Evolutionary conservation across 1,140 invertebrate genomes (phyloP).

Genomic region (Maconellicoccus hirsutus): DNA sequence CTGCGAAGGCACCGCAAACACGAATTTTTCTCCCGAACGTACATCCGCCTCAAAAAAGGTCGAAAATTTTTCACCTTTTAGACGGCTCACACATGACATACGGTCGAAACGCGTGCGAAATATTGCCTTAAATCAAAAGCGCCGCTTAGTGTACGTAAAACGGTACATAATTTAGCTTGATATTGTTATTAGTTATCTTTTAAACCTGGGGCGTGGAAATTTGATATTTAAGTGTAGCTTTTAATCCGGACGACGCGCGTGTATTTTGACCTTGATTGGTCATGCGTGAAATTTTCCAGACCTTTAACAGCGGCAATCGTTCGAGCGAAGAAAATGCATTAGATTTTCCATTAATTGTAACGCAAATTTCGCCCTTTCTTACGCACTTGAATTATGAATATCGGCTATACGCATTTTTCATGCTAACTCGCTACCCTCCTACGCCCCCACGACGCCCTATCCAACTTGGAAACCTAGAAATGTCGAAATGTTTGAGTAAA

Average conservation of each 20-base stretch:
- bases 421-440: no score
- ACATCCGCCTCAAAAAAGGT: no score
- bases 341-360: neutral
- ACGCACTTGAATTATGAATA: neutral
- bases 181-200: conserved; percentile 1
- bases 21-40: neutral
- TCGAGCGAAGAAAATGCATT: conserved; percentile 1
- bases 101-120: neutral
- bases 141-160: neutral
- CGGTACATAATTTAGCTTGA: neutral
- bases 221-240: neutral
- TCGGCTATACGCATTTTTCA: no score
- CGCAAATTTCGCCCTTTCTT: neutral
- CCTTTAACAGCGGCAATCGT: neutral
- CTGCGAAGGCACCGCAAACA: no score
- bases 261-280: neutral
- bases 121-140: neutral
- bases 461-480: no score
- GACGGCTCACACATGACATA: neutral
- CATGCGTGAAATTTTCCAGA: neutral
- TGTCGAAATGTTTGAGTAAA: no score
- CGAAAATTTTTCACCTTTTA: neutral
- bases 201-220: neutral
- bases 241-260: neutral
- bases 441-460: no score